Base-by-base conservation (phyloP, 1,140 invertebrate species). In the Pseudomyrmex gracilis region DNA sequence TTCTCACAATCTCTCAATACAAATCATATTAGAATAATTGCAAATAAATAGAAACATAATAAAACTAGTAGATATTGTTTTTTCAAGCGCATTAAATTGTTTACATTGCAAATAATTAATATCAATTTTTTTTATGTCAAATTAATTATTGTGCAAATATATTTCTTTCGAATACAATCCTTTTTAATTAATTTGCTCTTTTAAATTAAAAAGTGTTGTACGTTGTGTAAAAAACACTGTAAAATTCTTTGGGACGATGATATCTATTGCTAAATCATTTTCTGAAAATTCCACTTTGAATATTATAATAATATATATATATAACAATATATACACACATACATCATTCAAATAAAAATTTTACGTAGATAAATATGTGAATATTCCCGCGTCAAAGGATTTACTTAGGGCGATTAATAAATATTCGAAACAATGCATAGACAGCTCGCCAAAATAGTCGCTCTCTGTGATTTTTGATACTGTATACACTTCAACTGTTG, bases 341-440 rank as follows among this genome's bases (percentile, higher is more conserved):
- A 34, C 34, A 34, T 34, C 17, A 17, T n/a, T 20, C 15, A 43
- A 57, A 55, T 45, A 34, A 24, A 2, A 34, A 34, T 70, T n/a
- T 70, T 70, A 78, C 5, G 8, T 2, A 45, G 43, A 71, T 60
- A 0, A 58, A 47, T 51, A n/a, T 53, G 15, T 70, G 49, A 80
- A 80, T 60, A 22, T 80, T 34, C 10, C 8, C 22, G 5, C 34
- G 22, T 49, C 7, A 70, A 71, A 34, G 4, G 13, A 58, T 47
- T 47, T 47, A 57, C 45, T 12, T 34, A 34, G 3, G 0, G 34
- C 34, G 34, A 34, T 34, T 34, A 34, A 5, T 34, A 34, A 34
- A 34, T 34, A 34, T 34, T 34, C 34, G 34, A 34, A 34, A 34
- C 34, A 34, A 34, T 34, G 5, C 34, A 34, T 34, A 34, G 34